Evolutionary conservation across 2,888 invertebrate species (phyloP), one percentile per base, ranked within the genome.

Genomic region (Belgica antarctica): DNA sequence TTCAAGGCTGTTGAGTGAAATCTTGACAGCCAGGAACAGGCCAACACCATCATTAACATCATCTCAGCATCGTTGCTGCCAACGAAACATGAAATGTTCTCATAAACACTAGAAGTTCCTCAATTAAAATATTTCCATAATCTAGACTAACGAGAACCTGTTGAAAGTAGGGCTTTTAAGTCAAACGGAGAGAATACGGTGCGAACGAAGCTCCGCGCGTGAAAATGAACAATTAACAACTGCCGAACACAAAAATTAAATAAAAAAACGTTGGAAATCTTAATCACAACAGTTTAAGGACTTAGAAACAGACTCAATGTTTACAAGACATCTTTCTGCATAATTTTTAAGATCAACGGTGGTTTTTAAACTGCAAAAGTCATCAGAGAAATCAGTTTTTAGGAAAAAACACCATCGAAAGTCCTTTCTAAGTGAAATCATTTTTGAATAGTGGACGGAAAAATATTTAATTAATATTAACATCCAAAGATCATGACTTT

Each of bases 401-500:
- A 31, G 34, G 12, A 31, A 8, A 31, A 31, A 31, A 31, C 34
- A 31, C 34, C 34, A 31, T 31, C 12, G 7, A 31, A 31, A 12
- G 34, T 31, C 34, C 5, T 31, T 31, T 31, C 12, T 31, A 31
- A 31, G 34, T 31, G 34, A 31, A 31, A n/a, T n/a, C n/a, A n/a
- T n/a, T 41, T 41, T 41, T 15, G 7, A 15, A 15, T 41, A 31
- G 12, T 31, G 34, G 34, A 31, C 12, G 34, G 12, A n/a, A 31
- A 31, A 31, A 31, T 5, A 31, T 8, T 31, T 31, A 31, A 5
- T 31, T 31, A 8, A 31, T 8, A 12, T 12, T 8, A 52, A 7
- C 52, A 52, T 52, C 52, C 52, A 52, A 52, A 52, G 52, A 52
- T 52, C 52, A 52, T 52, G 52, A 52, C 22, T 12, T 52, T 52